phyloP scores from a whole-genome alignment of 2,797 vertebrate genomes.

The Champsocephalus gunnari region DNA sequence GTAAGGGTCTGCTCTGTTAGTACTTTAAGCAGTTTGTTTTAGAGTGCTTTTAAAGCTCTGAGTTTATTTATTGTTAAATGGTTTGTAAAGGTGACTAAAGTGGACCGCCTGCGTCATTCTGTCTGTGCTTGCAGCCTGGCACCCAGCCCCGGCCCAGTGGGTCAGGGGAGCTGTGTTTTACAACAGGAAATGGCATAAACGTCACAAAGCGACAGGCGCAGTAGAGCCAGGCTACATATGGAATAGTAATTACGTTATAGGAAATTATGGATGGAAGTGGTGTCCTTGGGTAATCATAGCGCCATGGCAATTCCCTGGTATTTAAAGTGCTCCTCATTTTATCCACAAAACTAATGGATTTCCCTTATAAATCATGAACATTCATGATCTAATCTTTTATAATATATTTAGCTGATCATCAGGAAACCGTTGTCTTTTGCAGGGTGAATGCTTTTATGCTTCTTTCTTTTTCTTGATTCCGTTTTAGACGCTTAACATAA shows the following conservation, averaged over 20 bases:
- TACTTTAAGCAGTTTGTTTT: slow-evolving; percentile 46
- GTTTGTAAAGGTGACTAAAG: slow-evolving; percentile 60
- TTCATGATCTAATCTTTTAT: slow-evolving; percentile 22
- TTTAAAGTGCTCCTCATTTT: slow-evolving; percentile 29
- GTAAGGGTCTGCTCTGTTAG: slow-evolving; percentile 21
- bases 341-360: slow-evolving; percentile 44
- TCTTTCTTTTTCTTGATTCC: neutral
- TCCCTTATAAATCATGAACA: slow-evolving; percentile 23
- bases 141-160: slow-evolving; percentile 23
- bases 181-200: slow-evolving; percentile 63
- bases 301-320: slow-evolving; percentile 36
- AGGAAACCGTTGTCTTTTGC: slow-evolving; percentile 6
- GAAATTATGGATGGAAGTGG: slow-evolving; percentile 55
- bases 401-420: slow-evolving; percentile 16
- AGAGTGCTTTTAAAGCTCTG: slow-evolving; percentile 51
- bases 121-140: slow-evolving; percentile 37
- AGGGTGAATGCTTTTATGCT: neutral
- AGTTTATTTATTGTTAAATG: slow-evolving; percentile 55
- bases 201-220: slow-evolving; percentile 27
- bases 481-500: neutral
- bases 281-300: slow-evolving; percentile 51
- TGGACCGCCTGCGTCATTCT: slow-evolving; percentile 41
- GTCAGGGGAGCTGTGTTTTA: slow-evolving; percentile 55
- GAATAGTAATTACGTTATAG: slow-evolving; percentile 56
- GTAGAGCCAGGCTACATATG: slow-evolving; percentile 59